Base-by-base conservation (phyloP, 2,113 vertebrate species). In the Alouatta palliata region DNA sequence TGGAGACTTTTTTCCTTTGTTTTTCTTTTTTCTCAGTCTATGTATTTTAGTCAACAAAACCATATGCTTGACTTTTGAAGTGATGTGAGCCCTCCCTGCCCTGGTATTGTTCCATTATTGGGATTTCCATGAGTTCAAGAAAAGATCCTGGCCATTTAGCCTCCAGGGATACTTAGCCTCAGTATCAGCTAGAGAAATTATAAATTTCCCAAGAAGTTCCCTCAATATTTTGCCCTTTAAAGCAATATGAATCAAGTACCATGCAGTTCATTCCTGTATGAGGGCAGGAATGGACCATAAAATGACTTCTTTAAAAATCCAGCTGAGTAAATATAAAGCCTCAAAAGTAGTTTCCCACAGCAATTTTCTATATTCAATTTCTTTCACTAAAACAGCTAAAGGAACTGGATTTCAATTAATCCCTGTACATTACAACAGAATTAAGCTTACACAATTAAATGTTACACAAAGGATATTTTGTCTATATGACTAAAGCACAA, bases 331-430 rank as follows among this genome's bases (percentile, higher is more conserved):
- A 84, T 87, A 92, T 4, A 45, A n/a, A 16, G 45, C 64, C 73
- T 95, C 20, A 10, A 91, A 97, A 97, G 88, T 54, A 87, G 90
- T 95, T 92, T 82, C 58, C 87, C 76, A 90, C 11, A 90, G 56
- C 9, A 30, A 96, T 45, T 82, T 96, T 96, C 87, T 79, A 97
- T 81, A 70, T 95, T 97, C 35, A 94, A 47, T 90, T 95, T 90
- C 21, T 95, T 76, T 95, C 37, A 97, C 54, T 80, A 45, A 93
- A 83, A 92, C 37, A 86, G 45, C n/a, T 27, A 58, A 71, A 90
- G 77, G 96, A 97, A 96, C 5, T 77, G 77, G 25, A 88, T 32
- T 40, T 40, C 73, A 97, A 91, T 96, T 90, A 97, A 80, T 88
- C 16, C 90, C 58, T 92, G 95, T 81, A 90, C 7, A 64, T 5